Base-by-base conservation (phyloP, 2,888 invertebrate species). In the Eurytoma californica region DNA sequence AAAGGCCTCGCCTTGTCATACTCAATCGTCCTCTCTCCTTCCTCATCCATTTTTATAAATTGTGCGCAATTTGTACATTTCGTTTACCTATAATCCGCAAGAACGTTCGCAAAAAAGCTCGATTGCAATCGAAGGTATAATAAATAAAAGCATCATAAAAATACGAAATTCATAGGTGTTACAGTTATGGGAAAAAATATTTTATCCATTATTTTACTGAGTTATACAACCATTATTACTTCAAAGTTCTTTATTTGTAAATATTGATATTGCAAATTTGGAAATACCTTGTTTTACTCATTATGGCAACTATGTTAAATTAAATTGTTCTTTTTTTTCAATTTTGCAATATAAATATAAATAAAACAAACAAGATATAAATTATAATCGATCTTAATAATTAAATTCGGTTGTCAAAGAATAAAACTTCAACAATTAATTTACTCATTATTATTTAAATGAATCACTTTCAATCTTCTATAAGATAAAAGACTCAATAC, bases 1-100 rank as follows among this genome's bases (percentile, higher is more conserved):
- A 72, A 72, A 74, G 73, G 53, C 65, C 67, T 73, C 63, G 28
- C 14, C 16, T 70, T 55, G 58, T 74, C 20, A 13, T 39, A 24
- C 58, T 47, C 18, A 9, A 77, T 58, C 63, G 20, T 61, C 12
- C 39, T 57, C 65, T 30, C 53, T 61, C 39, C 63, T 20, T n/a
- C 67, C 7, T 61, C 57, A 14, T 47, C 24, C 24, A 57, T 18
- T 13, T 68, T n/a, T 49, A 72, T 20, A 63, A 67, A 78, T 72
- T 80, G 80, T 78, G 75, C 68, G 78, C 65, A 49, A 72, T 72
- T 69, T 68, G 81, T 81, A 81, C 67, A 72, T 72, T 68, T 68
- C 18, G 39, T 72, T 75, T 67, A 65, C 63, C 30, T 72, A 70
- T 24, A 61, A 30, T 72, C 39, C 61, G 61, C n/a, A 9, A 68